Evolutionary conservation across 1,140 invertebrate genomes (phyloP), one percentile per base, ranked within the genome.

Genomic region (Hesperophylax magnus): DNA sequence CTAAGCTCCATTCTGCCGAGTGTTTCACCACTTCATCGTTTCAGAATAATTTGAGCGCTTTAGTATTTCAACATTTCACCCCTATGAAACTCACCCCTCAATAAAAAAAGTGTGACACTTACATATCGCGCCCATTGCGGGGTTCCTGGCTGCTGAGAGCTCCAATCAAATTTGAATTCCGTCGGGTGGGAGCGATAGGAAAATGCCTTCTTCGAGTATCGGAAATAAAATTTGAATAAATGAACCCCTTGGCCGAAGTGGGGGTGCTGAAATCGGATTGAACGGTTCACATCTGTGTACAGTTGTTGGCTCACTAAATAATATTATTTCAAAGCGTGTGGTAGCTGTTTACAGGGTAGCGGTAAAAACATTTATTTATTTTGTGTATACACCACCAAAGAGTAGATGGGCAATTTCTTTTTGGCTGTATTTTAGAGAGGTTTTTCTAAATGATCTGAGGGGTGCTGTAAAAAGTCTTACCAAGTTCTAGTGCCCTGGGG

Each of bases 111-210:
- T 65, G 61, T 71, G n/a, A 75, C 34, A 39, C 34, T 39, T 39
- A 75, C 72, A 58, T 53, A 54, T 27, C 52, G 53, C 31, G 52
- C 20, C 18, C 72, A 58, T 54, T 54, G 54, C 31, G 72, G 24
- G 17, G 17, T 22, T 18, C 15, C 20, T 8, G 5, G n/a, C 52
- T 20, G 72, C 22, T 34, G 53, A 56, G 58, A 53, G 39, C 31
- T 65, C 61, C 75, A 82, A 82, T 82, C 81, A 82, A 82, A 82
- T 82, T 82, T 82, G 81, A 82, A 82, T 82, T 82, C 81, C 72
- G 80, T 82, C 81, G 74, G 56, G 20, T 22, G 39, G n/a, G 58
- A 54, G 63, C 79, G 81, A 82, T 80, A 78, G 81, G 78, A 58
- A 34, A 39, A 39, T 39, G 34, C 61, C n/a, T 61, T 61, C 69